Percentiles rank a stretch among this genome's conserved stretches.
phyloP scores from a whole-genome alignment of 2,113 vertebrate genomes.

The Tupaia tana region DNA sequence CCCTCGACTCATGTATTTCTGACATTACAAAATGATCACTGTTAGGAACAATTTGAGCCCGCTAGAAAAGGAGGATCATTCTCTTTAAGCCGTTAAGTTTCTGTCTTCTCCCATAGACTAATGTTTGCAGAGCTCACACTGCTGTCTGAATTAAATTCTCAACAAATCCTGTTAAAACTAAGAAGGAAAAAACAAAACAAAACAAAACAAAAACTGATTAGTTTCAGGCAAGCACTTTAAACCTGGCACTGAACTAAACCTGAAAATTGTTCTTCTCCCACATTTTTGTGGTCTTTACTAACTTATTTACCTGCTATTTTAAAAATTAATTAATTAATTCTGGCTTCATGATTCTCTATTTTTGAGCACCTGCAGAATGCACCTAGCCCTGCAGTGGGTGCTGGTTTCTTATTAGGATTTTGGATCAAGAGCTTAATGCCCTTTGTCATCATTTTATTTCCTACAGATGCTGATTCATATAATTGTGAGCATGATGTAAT shows the following conservation, averaged over 20 bases:
- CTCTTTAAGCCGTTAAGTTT: constrained; percentile 25
- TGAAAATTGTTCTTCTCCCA: constrained; percentile 46
- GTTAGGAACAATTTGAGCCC: constrained; percentile 42
- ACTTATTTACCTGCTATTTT: constrained; percentile 63
- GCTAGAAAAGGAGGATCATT: constrained; percentile 9
- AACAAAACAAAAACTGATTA: not conserved
- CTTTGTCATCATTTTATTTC: constrained; percentile 82
- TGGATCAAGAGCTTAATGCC: constrained; percentile 81
- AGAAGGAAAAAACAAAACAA: constrained; percentile 37
- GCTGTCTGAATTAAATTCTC: constrained; percentile 64
- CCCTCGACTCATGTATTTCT: constrained; percentile 42
- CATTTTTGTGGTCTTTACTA: constrained; percentile 70
- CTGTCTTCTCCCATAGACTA: not conserved
- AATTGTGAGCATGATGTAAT: constrained; percentile 84
- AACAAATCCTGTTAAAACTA: constrained; percentile 30
- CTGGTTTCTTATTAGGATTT: constrained; percentile 61
- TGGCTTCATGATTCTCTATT: constrained; percentile 68
- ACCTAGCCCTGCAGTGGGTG: not conserved
- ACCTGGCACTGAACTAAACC: constrained; percentile 24
- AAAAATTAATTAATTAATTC: constrained; percentile 61
- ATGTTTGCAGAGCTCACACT: constrained; percentile 49
- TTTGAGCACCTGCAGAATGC: constrained; percentile 61
- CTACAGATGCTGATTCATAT: constrained; percentile 84
- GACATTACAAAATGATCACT: constrained; percentile 41
- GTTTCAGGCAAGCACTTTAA: constrained; percentile 65